Base-by-base conservation (phyloP, 2,797 vertebrate species). In the Ceryle rudis region DNA sequence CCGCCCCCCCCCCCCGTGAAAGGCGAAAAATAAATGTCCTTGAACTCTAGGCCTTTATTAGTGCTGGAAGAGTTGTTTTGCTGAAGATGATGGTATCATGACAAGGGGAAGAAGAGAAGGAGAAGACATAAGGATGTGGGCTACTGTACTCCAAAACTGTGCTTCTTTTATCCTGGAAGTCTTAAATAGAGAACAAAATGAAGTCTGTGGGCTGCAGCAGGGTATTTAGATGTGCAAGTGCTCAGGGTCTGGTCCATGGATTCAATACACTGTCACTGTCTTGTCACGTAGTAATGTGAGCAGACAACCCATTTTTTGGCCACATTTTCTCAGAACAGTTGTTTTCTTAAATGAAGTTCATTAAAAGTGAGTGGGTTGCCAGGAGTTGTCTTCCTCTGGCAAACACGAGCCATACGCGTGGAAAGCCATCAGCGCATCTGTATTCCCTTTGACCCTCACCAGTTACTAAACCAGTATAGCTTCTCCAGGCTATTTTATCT, bases 311-410 rank as follows among this genome's bases (percentile, higher is more conserved):
- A 26, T 54, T 84, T 91, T 94, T 94, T 89, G 94, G 91, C 60
- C 49, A 41, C 0, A 0, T 75, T 89, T 94, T 75, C 71, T 29
- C 67, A 60, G 74, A 95, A 64, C 72, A 81, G 77, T 94, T 96
- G 90, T 87, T 95, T 64, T 93, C 55, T 81, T 81, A 95, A 95
- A 93, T 91, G 81, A 95, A 88, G 62, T 71, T 94, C 88, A 92
- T 96, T 91, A 90, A 64, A 92, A 94, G 66, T 95, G 91, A 96
- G 70, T 85, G 64, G 54, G 66, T 93, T 97, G 94, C 96, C 93
- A 96, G 86, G 35, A 96, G 18, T 92, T 96, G 79, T 96, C 81
- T 70, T 95, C 78, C 74, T 81, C 61, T 90, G 86, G 92, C 90
- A 85, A 95, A 26, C 62, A 73, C 0, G 11, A 92, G 67, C 86